Percentiles rank a stretch among this genome's conserved stretches.
Conservation (phyloP, 2,888 invertebrate species). For the Sympetrum striolatum region DNA sequence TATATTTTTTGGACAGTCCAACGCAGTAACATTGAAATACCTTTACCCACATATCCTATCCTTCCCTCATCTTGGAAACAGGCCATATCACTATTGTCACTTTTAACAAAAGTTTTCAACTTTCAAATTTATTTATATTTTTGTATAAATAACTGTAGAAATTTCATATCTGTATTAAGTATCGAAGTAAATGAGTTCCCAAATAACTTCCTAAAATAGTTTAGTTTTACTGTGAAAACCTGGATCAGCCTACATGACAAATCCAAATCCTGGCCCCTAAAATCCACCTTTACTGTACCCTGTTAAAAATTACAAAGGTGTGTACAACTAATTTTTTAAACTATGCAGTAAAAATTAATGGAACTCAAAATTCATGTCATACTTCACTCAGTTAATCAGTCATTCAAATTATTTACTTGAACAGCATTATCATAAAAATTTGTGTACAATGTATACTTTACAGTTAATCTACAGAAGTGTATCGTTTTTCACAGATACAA, state of each 20-base stretch:
- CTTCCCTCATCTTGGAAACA: neutral
- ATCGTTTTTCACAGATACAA: neutral
- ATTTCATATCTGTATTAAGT: neutral
- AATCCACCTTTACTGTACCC: neutral
- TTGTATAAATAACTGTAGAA: neutral
- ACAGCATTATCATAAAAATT: neutral
- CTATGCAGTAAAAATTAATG: neutral
- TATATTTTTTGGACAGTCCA: neutral
- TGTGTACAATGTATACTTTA: neutral
- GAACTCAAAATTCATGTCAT: neutral
- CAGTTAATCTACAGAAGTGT: neutral
- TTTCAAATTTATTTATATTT: neutral
- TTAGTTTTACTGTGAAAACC: neutral
- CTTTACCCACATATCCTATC: neutral
- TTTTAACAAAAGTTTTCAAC: neutral
- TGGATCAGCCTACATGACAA: neutral
- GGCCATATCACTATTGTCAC: neutral
- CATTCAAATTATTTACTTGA: neutral
- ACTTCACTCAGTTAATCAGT: neutral
- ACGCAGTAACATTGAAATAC: neutral
- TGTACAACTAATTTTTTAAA: neutral
- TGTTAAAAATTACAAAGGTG: neutral
- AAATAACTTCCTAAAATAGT: constrained; percentile 22
- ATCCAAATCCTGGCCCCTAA: constrained; percentile 25
- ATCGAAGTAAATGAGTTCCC: neutral